phyloP scores from a whole-genome alignment of 2,797 vertebrate species.

The Danio tinwini region DNA sequence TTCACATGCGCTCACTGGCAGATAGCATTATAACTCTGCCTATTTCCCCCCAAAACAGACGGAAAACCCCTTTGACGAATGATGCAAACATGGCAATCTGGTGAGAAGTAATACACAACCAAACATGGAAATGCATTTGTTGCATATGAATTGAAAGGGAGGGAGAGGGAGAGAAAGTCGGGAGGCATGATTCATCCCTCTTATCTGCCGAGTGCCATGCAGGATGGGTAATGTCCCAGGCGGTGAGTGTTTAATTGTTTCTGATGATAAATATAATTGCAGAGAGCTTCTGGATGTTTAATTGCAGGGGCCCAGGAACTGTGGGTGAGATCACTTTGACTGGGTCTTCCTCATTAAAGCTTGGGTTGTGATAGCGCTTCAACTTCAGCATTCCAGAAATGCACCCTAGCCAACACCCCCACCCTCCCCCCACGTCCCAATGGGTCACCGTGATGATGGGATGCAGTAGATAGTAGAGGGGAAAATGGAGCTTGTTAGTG shows the following conservation, averaged over 20 bases:
- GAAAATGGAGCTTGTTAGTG: not conserved
- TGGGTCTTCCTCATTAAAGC: slow-evolving; percentile 22
- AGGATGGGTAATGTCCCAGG: slow-evolving; percentile 59
- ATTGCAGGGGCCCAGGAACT: slow-evolving; percentile 44
- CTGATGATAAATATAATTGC: slow-evolving; percentile 78
- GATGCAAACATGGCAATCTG: slow-evolving; percentile 72
- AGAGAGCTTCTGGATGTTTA: slow-evolving; percentile 57
- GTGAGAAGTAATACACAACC: slow-evolving; percentile 76
- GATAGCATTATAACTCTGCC: slow-evolving; percentile 75
- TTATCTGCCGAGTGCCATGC: slow-evolving; percentile 77
- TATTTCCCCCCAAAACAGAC: slow-evolving; percentile 71
- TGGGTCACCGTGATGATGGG: too few relatives aligned
- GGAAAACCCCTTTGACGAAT: slow-evolving; percentile 71
- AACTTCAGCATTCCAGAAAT: slow-evolving; percentile 25
- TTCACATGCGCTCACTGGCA: slow-evolving; percentile 62
- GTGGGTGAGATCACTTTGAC: slow-evolving; percentile 22
- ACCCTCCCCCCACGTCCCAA: too few relatives aligned
- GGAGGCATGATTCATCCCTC: slow-evolving; percentile 71
- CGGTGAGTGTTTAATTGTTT: slow-evolving; percentile 57
- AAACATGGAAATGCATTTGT: slow-evolving; percentile 76
- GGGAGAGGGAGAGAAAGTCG: slow-evolving; percentile 41
- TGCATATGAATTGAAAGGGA: slow-evolving; percentile 70
- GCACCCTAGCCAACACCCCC: too few relatives aligned
- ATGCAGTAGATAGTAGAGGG: too few relatives aligned
- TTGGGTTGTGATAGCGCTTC: not conserved